A percentile compares a stretch with the other conserved stretches of the same genome.
These are phyloP conservation scores for Eretmochelys imbricata DNA, from an alignment of 2,113 vertebrate genomes.

Conservation along the genomic window DNA sequence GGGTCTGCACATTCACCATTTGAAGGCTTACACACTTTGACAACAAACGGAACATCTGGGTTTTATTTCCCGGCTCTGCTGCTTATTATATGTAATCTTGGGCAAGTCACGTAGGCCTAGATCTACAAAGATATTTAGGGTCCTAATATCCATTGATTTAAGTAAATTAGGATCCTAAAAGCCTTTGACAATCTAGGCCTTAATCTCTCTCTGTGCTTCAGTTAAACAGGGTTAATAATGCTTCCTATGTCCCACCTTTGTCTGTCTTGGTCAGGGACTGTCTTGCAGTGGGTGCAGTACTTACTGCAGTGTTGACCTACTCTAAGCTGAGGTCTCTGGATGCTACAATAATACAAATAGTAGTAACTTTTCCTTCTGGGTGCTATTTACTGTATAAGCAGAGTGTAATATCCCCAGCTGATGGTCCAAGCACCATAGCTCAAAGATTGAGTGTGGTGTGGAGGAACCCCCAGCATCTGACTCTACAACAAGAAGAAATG, in stretches of 20 bases:
- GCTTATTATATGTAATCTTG: too few species aligned
- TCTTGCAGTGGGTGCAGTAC: not conserved
- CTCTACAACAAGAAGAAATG: slow-evolving; percentile 1
- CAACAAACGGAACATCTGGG: too few species aligned
- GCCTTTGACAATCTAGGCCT: not conserved
- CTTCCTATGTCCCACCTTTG: rapidly evolving
- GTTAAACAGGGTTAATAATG: not conserved
- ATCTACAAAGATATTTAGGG: too few species aligned
- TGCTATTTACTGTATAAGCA: slow-evolving; percentile 12
- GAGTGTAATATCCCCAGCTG: not conserved
- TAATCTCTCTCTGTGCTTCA: not conserved
- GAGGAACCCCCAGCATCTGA: slow-evolving; percentile 5
- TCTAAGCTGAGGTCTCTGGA: not conserved
- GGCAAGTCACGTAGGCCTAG: too few species aligned
- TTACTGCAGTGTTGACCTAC: not conserved
- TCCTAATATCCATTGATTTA: too few species aligned
- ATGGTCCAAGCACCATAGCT: slow-evolving; percentile 26
- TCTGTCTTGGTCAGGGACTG: rapidly evolving
- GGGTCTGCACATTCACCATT: too few species aligned
- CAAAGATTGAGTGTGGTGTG: slow-evolving; percentile 27
- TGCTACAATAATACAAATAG: not conserved
- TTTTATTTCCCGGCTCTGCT: too few species aligned
- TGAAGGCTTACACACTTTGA: too few species aligned
- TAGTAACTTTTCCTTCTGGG: not conserved
- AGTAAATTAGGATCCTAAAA: not conserved